Evolutionary conservation across 2,797 vertebrate species (phyloP), one percentile per base, ranked within the genome.

Genomic region (Spatula clypeata): DNA sequence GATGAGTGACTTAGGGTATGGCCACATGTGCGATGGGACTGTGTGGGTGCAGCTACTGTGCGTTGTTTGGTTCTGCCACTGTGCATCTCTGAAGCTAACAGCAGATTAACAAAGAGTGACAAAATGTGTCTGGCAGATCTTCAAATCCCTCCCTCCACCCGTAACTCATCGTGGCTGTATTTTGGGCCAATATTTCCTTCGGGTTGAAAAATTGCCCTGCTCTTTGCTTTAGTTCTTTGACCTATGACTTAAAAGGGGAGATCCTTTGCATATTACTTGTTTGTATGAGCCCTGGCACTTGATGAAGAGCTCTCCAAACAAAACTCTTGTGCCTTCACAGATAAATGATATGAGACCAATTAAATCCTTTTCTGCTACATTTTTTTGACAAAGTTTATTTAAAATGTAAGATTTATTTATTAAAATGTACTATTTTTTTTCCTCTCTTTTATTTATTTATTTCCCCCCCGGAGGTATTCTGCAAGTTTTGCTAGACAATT

Each of bases 161-260:
- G 0, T 76, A 74, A 92, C n/a, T 87, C 79, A 79, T 57, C 69
- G 32, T 81, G 53, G 81, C 60, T 88, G 85, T 64, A 83, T 86
- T 87, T 87, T 75, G 36, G 64, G 17, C 31, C 60, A 93, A 27
- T 81, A 84, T 89, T 92, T 93, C 51, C 70, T 90, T 88, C 44
- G 53, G 60, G 32, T 32, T 57, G 79, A 93, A 94, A 90, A 88
- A 75, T 53, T 92, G 9, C 66, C 21, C 21, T 45, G 10, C 14
- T 8, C 4, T 81, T 94, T 65, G 23, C 40, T 57, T 82, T 71
- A 61, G 31, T 51, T 75, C 55, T 79, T 88, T 94, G 61, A 74
- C 73, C 81, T 80, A 6, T 83, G 71, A 66, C 65, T 93, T 79
- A 44, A 71, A 92, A 88, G 81, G 14, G 71, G 64, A 31, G 61